These are phyloP conservation scores for Patella pellucida DNA, from an alignment of 2,888 invertebrate species.

Conservation along the genomic window DNA sequence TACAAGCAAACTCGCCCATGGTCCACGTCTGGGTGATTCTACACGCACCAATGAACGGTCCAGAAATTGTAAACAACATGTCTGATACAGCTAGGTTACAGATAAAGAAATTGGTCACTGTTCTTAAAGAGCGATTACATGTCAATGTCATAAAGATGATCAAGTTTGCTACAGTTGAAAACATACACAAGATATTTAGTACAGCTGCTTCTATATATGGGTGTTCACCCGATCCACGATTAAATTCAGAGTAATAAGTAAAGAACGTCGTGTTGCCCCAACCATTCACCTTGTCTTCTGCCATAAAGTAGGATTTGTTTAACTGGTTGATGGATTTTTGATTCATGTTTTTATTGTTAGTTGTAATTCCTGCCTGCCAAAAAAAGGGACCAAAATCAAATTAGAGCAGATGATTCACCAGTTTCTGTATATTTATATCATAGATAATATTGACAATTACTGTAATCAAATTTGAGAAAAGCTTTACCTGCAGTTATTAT, in stretches of 20 bases:
- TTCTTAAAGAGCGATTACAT: slow-evolving; percentile 35
- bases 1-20: slow-evolving; percentile 51
- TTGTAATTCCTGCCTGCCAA: no score
- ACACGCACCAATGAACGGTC: slow-evolving; percentile 50
- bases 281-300: slow-evolving; percentile 33
- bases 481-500: no score
- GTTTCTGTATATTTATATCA: no score
- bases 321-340: not conserved
- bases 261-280: slow-evolving; percentile 52
- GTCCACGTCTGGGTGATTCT: slow-evolving; percentile 54
- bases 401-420: no score
- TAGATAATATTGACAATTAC: no score
- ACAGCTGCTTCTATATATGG: slow-evolving; percentile 42
- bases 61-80: slow-evolving; percentile 44
- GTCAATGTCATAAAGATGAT: slow-evolving; percentile 41
- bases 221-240: slow-evolving; percentile 28
- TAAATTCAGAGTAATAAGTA: slow-evolving; percentile 55
- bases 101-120: slow-evolving; percentile 52
- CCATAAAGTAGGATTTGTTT: slow-evolving; percentile 47
- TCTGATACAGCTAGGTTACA: slow-evolving; percentile 55
- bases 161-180: slow-evolving; percentile 43
- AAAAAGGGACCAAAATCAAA: no score
- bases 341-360: no score
- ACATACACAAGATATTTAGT: slow-evolving; percentile 38
- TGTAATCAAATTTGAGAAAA: no score